A percentile compares a stretch with the other conserved stretches of the same genome.
These are phyloP conservation scores for Rhinatrema bivittatum DNA, from an alignment of 2,797 vertebrate species.

Conservation along the genomic window DNA sequence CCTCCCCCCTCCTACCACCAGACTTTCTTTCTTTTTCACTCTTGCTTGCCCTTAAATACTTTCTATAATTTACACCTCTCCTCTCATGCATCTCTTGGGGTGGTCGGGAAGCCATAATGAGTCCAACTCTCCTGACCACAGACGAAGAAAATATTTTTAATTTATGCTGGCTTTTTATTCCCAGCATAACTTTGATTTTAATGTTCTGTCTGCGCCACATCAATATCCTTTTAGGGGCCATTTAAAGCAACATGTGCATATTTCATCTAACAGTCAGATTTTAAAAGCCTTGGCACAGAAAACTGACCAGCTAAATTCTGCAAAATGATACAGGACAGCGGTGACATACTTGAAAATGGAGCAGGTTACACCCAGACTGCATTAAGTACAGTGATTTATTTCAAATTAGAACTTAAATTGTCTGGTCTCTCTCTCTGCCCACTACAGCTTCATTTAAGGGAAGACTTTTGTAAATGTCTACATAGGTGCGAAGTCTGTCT, in stretches of 20 bases:
- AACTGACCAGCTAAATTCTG: constrained; percentile 9
- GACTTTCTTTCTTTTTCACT: constrained; percentile 17
- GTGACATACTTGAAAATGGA: constrained; percentile 6
- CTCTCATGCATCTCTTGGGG: constrained; percentile 14
- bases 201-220: constrained; percentile 24
- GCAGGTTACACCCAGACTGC: no score
- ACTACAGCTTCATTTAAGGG: no score
- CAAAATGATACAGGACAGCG: constrained; percentile 11
- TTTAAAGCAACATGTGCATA: constrained; percentile 32
- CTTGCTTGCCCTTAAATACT: constrained; percentile 19
- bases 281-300: constrained; percentile 4
- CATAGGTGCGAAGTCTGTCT: no score
- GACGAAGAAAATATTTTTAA: constrained; percentile 35
- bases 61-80: constrained; percentile 25
- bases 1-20: not conserved
- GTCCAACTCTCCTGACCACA: constrained; percentile 21
- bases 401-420: no score
- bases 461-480: no score
- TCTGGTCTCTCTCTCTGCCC: no score
- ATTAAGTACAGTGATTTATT: no score
- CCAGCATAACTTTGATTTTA: constrained; percentile 47
- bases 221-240: constrained; percentile 33
- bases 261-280: constrained; percentile 24
- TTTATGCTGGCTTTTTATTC: constrained; percentile 43
- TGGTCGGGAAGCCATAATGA: constrained; percentile 8